These are phyloP conservation scores for Hirtodrosophila cameraria DNA, from an alignment of 2,888 invertebrate species.

Conservation along the genomic window DNA sequence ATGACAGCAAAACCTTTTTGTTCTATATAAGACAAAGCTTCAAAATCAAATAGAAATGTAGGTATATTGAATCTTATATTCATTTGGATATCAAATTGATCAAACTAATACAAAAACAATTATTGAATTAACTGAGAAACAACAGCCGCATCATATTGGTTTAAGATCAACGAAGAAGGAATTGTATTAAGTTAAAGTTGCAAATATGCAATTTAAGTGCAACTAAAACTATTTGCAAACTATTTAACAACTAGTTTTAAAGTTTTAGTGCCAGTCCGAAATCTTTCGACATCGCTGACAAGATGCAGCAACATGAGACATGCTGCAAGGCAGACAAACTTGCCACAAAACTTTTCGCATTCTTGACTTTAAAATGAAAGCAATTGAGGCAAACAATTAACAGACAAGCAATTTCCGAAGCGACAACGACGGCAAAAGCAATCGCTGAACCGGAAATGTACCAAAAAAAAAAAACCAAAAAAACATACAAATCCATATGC, in stretches of 20 bases:
- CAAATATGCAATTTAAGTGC: constrained; percentile 24
- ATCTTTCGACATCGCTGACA: constrained; percentile 39
- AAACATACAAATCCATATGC: constrained; percentile 43
- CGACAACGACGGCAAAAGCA: constrained; percentile 55
- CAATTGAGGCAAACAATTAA: constrained; percentile 73
- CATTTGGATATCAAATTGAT: too few species aligned
- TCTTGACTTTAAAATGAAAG: constrained; percentile 64
- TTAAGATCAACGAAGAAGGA: background rate
- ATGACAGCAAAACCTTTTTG: too few species aligned
- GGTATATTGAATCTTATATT: too few species aligned
- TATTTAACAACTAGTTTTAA: constrained; percentile 51
- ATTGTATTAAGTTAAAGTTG: constrained; percentile 18
- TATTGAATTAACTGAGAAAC: too few species aligned
- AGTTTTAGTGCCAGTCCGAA: constrained; percentile 51
- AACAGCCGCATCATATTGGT: background rate
- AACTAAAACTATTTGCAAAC: constrained; percentile 53
- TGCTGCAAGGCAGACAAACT: constrained; percentile 19
- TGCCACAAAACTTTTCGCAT: constrained; percentile 45
- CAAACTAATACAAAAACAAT: too few species aligned
- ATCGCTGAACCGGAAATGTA: constrained; percentile 58
- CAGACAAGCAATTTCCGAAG: constrained; percentile 68
- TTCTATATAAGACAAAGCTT: too few species aligned
- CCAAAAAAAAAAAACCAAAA: constrained; percentile 17
- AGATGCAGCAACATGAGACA: constrained; percentile 21
- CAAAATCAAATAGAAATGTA: too few species aligned